These are phyloP conservation scores for Oryctes rhinoceros DNA, from an alignment of 1,140 invertebrate genomes.

Conservation along the genomic window DNA sequence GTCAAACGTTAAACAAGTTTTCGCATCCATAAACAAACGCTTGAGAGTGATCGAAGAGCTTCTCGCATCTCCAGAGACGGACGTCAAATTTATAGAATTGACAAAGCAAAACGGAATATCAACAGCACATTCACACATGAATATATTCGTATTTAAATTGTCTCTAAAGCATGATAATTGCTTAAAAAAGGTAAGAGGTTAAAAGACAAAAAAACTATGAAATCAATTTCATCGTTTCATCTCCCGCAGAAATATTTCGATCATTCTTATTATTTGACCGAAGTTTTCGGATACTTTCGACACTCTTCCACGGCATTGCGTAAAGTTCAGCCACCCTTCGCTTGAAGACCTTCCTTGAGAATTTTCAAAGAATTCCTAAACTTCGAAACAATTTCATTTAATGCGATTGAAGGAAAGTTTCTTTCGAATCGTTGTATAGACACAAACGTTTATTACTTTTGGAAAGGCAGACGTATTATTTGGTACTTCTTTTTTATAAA, in stretches of 20 bases:
- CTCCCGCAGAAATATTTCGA: not conserved
- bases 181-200: too few relatives aligned
- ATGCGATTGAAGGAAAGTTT: not conserved
- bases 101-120: too few relatives aligned
- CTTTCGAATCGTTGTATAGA: not conserved
- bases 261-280: conserved; percentile 19
- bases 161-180: too few relatives aligned
- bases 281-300: not conserved
- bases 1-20: too few relatives aligned
- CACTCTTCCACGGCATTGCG: not conserved
- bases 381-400: conserved; percentile 27
- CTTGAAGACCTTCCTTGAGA: not conserved
- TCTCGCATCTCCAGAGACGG: too few relatives aligned
- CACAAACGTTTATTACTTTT: conserved; percentile 1
- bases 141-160: too few relatives aligned
- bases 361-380: not conserved
- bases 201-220: too few relatives aligned
- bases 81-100: too few relatives aligned
- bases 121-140: too few relatives aligned
- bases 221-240: not conserved
- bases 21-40: too few relatives aligned
- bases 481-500: too few relatives aligned
- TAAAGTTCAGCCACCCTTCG: conserved; percentile 13
- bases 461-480: not conserved
- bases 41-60: too few relatives aligned